Evolutionary conservation across 1,140 invertebrate genomes (phyloP), one percentile per base, ranked within the genome.

Genomic region (Brachystomella parvula): DNA sequence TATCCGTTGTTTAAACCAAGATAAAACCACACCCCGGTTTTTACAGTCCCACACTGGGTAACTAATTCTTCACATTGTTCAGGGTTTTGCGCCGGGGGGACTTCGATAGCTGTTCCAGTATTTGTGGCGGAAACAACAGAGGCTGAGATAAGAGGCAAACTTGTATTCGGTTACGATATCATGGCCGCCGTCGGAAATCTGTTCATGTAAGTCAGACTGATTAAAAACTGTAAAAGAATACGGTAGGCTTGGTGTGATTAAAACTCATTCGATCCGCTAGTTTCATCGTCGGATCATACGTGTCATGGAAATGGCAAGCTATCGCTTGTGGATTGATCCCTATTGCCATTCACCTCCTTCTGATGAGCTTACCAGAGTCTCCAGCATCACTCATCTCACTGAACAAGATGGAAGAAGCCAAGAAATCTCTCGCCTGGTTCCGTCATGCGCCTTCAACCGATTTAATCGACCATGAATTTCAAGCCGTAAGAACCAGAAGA

Each of bases 351-450:
- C 76, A 87, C 0, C 61, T 82, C 0, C 80, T 82, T 0, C 86
- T 91, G 75, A 75, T 84, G 30, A 85, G 82, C 73, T 83, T 93
- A 78, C 91, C 91, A 47, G 65, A 66, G 32, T 66, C 65, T 3
- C 65, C 65, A 35, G 26, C 58, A 28, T 61, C 47, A 49, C 35
- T 66, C 2, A 49, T 66, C 15, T 24, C 21, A 2, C 87, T 85
- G 72, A 81, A 82, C 29, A 80, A 81, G n/a, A 79, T 82, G 29
- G 79, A 83, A n/a, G 82, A 83, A 58, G 88, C 89, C 0, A 78
- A 82, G 2, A 77, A 82, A 44, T 81, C 86, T 15, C 77, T 90
- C 49, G 77, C 82, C 47, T 83, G 78, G 75, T 76, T 92, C 19
- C 82, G 89, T 15, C 87, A 87, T 6, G 47, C 59, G 9, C 32